Conservation (phyloP, 2,888 invertebrate genomes). For the Eupithecia abbreviata region DNA sequence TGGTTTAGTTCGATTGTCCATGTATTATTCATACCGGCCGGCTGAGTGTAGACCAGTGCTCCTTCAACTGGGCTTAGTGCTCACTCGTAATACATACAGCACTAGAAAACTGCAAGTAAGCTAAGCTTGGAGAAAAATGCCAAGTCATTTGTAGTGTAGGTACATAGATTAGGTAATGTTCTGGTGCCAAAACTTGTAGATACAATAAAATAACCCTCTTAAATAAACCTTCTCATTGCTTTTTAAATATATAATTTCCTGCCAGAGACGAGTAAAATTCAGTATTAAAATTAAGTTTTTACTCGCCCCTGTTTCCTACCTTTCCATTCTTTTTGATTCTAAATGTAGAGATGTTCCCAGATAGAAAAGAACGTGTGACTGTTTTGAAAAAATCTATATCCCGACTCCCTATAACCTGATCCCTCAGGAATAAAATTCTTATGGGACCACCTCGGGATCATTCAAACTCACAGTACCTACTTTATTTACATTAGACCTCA, state of each 20-base stretch:
- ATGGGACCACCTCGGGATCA: too few relatives aligned
- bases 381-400: too few relatives aligned
- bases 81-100: conserved; percentile 2
- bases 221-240: neutral
- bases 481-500: too few relatives aligned
- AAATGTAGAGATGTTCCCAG: too few relatives aligned
- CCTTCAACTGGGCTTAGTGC: neutral
- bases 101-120: neutral
- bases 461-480: too few relatives aligned
- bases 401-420: too few relatives aligned
- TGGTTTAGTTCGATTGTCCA: conserved; percentile 47
- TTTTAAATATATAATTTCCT: neutral
- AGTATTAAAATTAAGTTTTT: too few relatives aligned
- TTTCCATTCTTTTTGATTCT: neutral
- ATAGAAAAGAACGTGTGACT: too few relatives aligned
- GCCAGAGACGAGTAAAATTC: too few relatives aligned
- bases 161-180: neutral
- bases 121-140: neutral
- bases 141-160: neutral
- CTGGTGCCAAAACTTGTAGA: neutral
- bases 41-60: neutral
- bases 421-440: too few relatives aligned
- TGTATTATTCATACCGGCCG: conserved; percentile 47
- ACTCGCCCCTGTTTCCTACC: too few relatives aligned
- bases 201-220: too few relatives aligned